phyloP scores from a whole-genome alignment of 2,888 invertebrate species.

The Orthosia gracilis region DNA sequence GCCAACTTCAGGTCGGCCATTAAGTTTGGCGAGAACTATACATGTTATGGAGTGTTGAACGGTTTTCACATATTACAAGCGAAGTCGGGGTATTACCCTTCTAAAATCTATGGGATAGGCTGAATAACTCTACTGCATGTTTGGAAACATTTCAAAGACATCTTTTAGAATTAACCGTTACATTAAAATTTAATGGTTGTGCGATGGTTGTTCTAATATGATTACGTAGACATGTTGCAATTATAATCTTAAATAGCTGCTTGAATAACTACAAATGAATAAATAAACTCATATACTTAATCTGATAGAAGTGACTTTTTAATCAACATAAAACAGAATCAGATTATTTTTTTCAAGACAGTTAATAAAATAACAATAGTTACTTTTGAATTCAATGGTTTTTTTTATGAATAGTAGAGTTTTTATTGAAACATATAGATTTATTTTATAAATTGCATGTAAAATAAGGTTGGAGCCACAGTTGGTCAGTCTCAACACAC shows the following conservation, averaged over 20 bases:
- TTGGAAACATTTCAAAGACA: constrained; percentile 40
- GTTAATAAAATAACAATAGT: too few relatives aligned
- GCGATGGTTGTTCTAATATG: constrained; percentile 38
- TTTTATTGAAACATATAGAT: neutral
- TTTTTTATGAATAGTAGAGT: neutral
- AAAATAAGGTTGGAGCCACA: constrained; percentile 44
- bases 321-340: constrained; percentile 28
- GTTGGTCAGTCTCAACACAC: constrained; percentile 18
- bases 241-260: constrained; percentile 37
- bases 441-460: neutral
- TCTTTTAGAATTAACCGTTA: constrained; percentile 23
- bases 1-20: too few relatives aligned
- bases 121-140: constrained; percentile 17
- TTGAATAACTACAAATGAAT: constrained; percentile 29
- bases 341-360: neutral
- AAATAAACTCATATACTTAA: constrained; percentile 27
- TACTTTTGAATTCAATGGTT: too few relatives aligned
- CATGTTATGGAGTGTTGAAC: constrained; percentile 15
- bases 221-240: constrained; percentile 37
- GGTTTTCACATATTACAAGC: constrained; percentile 29
- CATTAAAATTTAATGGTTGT: constrained; percentile 41
- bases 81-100: constrained; percentile 15
- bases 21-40: too few relatives aligned
- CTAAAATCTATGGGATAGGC: constrained; percentile 38
- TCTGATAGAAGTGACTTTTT: constrained; percentile 22